phyloP scores from a whole-genome alignment of 2,113 vertebrate species.

The Tyrannus savana region DNA sequence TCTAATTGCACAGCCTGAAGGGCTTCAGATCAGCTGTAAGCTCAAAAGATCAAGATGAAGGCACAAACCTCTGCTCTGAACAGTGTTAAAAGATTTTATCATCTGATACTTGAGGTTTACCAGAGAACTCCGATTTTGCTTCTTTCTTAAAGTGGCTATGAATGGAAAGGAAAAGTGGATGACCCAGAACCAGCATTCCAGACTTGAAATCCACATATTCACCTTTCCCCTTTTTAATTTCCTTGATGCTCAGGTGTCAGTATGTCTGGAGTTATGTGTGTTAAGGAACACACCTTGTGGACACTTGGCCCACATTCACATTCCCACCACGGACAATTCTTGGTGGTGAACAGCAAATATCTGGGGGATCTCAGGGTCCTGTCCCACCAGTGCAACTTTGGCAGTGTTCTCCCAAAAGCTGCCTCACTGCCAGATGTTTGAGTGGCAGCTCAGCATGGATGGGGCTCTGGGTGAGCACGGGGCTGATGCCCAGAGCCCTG shows the following conservation, averaged over 20 bases:
- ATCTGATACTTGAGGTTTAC: not conserved
- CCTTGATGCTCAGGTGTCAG: not conserved
- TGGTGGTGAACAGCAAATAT: not conserved
- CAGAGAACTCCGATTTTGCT: not conserved
- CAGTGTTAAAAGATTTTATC: not conserved
- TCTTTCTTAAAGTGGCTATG: not conserved
- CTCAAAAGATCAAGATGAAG: not conserved
- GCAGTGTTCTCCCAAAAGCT: not conserved
- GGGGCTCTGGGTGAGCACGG: not conserved
- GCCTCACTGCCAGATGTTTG: not conserved
- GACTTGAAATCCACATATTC: not conserved
- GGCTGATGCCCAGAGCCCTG: not conserved
- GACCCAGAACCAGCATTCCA: not conserved
- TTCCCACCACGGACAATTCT: fast-evolving
- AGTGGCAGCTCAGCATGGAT: not conserved
- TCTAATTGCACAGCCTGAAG: not conserved
- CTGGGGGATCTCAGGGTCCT: not conserved
- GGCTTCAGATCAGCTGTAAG: not conserved
- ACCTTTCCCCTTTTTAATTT: not conserved
- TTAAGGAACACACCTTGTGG: not conserved
- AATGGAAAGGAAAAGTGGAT: not conserved
- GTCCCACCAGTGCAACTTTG: not conserved
- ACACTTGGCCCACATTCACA: not conserved
- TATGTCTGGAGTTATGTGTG: not conserved
- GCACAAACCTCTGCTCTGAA: not conserved